Evolutionary conservation across 2,888 invertebrate species (phyloP).

Genomic region (Drosophila yooni): DNA sequence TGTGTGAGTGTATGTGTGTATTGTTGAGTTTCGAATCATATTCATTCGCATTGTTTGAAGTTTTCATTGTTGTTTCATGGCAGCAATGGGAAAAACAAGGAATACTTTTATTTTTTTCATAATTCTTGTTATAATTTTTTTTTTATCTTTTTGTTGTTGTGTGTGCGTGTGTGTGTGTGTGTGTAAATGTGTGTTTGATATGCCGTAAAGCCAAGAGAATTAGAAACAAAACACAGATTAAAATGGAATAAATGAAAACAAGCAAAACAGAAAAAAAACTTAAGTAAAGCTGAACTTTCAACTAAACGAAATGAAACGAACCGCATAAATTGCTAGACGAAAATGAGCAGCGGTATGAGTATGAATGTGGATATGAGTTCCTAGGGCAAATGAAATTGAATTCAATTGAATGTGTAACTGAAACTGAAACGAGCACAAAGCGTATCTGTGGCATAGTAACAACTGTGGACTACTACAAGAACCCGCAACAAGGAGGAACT

Average conservation of each 20-base stretch:
- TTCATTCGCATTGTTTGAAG: slow-evolving; percentile 69
- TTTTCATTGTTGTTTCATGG: slow-evolving; percentile 61
- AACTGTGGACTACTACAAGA: slow-evolving; percentile 14
- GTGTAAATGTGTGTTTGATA: slow-evolving; percentile 21
- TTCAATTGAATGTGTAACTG: slow-evolving; percentile 18
- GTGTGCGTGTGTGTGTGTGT: slow-evolving; percentile 6
- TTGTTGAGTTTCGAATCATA: slow-evolving; percentile 44
- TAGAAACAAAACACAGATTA: slow-evolving; percentile 56
- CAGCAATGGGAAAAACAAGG: slow-evolving; percentile 24
- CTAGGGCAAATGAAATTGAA: slow-evolving; percentile 38
- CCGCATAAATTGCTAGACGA: slow-evolving; percentile 34
- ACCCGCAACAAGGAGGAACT: slow-evolving; percentile 20
- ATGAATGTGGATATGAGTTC: slow-evolving; percentile 7
- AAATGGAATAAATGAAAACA: slow-evolving; percentile 48
- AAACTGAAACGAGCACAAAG: slow-evolving; percentile 38
- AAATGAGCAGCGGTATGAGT: slow-evolving; percentile 11
- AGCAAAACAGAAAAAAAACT: slow-evolving; percentile 1
- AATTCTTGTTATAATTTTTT: slow-evolving; percentile 15
- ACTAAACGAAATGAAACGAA: slow-evolving; percentile 43
- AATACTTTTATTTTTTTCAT: slow-evolving; percentile 39
- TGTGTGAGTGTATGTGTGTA: slow-evolving; percentile 2
- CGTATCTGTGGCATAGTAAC: slow-evolving; percentile 43
- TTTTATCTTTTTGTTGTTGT: slow-evolving; percentile 28
- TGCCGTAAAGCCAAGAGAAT: slow-evolving; percentile 44
- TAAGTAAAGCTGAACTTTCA: slow-evolving; percentile 35